Conservation (phyloP, 2,888 invertebrate genomes). For the Rhimphoctona megacephalus region DNA sequence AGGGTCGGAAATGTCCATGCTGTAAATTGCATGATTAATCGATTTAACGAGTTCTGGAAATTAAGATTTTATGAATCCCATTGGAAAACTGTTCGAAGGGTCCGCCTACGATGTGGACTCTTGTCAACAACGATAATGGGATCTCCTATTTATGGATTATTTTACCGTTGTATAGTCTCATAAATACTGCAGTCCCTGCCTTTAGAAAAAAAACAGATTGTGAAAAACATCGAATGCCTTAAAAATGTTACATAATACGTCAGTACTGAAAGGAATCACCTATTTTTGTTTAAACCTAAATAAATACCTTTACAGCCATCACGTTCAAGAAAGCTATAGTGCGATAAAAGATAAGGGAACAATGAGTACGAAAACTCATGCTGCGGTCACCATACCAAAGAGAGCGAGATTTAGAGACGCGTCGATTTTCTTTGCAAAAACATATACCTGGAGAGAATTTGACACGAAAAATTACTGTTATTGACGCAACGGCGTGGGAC, state of each 20-base stretch:
- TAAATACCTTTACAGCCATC: not conserved
- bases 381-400: not conserved
- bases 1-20: not conserved
- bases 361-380: not conserved
- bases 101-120: not conserved
- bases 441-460: not conserved
- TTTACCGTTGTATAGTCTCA: not conserved
- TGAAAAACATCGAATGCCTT: not conserved
- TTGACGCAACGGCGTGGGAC: not conserved
- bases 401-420: not conserved
- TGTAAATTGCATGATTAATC: not conserved
- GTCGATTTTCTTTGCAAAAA: not conserved
- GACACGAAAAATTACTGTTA: not conserved
- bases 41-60: not conserved
- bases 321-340: not conserved
- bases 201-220: not conserved
- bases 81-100: not conserved
- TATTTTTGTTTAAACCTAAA: not conserved
- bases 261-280: not conserved
- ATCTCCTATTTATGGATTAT: not conserved
- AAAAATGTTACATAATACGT: not conserved
- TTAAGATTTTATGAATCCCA: not conserved
- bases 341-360: not conserved
- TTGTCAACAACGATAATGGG: not conserved
- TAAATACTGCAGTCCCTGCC: not conserved